Percentiles rank a stretch among this genome's conserved stretches.
phyloP scores from a whole-genome alignment of 2,888 invertebrate genomes.

The Meiosimyza decipiens region DNA sequence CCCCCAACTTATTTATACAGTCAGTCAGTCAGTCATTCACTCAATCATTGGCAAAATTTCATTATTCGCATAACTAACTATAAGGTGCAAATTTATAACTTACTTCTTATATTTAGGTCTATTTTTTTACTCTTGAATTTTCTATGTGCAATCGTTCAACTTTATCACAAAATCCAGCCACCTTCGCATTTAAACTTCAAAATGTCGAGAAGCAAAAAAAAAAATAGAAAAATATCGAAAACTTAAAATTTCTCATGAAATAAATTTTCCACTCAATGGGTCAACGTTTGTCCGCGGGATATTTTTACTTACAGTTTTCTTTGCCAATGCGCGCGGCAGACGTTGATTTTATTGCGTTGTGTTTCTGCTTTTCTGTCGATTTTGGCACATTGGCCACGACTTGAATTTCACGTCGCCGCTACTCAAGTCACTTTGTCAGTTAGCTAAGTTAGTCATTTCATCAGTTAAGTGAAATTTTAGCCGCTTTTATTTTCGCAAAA shows the following conservation, averaged over 20 bases:
- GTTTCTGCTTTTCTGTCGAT: slow-evolving; percentile 1
- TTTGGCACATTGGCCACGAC: slow-evolving; percentile 22
- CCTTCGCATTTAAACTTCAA: slow-evolving; percentile 5
- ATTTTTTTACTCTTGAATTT: slow-evolving; percentile 2
- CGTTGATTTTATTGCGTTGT: not conserved
- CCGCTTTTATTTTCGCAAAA: slow-evolving; percentile 22
- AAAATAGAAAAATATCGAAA: slow-evolving; percentile 1
- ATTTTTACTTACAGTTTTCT: slow-evolving; percentile 8
- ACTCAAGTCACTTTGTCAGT: slow-evolving; percentile 16
- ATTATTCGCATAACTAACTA: not conserved
- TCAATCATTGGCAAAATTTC: not conserved
- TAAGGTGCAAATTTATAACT: slow-evolving; percentile 3
- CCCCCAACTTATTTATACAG: no score
- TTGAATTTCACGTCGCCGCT: slow-evolving; percentile 20
- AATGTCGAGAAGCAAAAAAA: not conserved
- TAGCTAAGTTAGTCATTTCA: slow-evolving; percentile 22
- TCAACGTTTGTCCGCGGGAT: slow-evolving; percentile 25
- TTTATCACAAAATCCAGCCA: not conserved
- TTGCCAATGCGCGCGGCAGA: slow-evolving; percentile 1
- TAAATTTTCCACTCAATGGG: slow-evolving; percentile 28
- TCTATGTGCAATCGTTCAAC: not conserved
- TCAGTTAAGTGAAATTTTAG: slow-evolving; percentile 20
- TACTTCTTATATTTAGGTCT: not conserved
- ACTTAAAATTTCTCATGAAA: slow-evolving; percentile 31
- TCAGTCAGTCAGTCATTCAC: not conserved